Base-by-base conservation (phyloP, 2,113 vertebrate genomes). In the Excalfactoria chinensis region DNA sequence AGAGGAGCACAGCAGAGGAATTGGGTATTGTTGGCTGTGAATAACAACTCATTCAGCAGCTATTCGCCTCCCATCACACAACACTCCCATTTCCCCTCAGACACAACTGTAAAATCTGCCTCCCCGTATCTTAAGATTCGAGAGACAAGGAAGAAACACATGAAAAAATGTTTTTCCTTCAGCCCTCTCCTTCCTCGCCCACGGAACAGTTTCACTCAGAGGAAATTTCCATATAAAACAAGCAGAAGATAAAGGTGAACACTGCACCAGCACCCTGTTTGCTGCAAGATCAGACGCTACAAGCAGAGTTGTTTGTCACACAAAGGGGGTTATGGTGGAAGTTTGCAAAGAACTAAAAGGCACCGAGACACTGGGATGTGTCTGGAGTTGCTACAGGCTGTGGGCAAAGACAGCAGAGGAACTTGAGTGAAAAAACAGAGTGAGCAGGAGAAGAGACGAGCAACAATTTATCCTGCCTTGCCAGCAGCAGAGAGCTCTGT, bases 151-250 rank as follows among this genome's bases (percentile, higher is more conserved):
- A 72, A 35, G 41, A 58, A 58, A 35, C 56, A 73, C 55, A 30
- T 62, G 66, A 67, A 32, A 32, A 70, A 73, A 17, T 23, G 11
- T 51, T 90, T 71, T 72, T 37, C 59, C 40, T 93, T 28, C 82
- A 58, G 41, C 48, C 12, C 64, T 66, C n/a, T 41, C 73, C 67
- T 73, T 56, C 21, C 35, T 67, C 68, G 75, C 81, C 67, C 70
- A 66, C 6, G 0, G 13, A 28, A 9, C 23, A 35, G 35, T 35
- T 84, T 94, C 25, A 34, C 58, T 22, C 5, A 35, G 49, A 92
- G 71, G 59, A 75, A 44, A 95, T 83, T 95, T 82, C 93, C 93
- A 89, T 41, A 19, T 30, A 71, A 72, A 91, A 69, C 59, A 17
- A 82, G 44, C 73, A 30, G 77, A 53, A 84, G 73, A 71, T 59